Percentiles rank a stretch among this genome's conserved stretches.
phyloP scores from a whole-genome alignment of 2,888 invertebrate genomes.

The Micropterix aruncella region DNA sequence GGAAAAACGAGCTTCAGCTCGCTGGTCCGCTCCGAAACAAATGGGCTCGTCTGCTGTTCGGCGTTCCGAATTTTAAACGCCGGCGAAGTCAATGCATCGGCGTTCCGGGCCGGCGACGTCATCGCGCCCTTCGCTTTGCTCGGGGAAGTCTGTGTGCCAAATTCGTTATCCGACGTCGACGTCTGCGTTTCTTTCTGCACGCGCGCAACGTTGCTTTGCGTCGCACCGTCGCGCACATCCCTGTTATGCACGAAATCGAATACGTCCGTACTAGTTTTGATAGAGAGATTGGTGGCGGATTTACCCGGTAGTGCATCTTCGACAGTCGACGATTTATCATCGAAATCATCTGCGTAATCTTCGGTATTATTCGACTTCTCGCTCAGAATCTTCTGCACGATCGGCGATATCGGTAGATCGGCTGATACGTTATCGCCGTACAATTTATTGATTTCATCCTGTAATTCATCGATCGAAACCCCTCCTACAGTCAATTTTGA shows the following conservation, averaged over 20 bases:
- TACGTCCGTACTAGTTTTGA: slow-evolving; percentile 29
- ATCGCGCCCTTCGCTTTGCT: slow-evolving; percentile 29
- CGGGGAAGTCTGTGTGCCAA: slow-evolving; percentile 31
- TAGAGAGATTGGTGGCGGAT: slow-evolving; percentile 20
- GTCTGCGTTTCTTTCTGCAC: slow-evolving; percentile 34
- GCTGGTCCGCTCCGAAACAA: not conserved
- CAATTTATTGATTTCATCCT: slow-evolving; percentile 25
- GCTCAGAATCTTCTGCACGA: slow-evolving; percentile 27
- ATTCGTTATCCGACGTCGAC: slow-evolving; percentile 20
- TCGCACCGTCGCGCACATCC: slow-evolving; percentile 29
- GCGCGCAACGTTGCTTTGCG: slow-evolving; percentile 27
- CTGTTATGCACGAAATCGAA: slow-evolving; percentile 31
- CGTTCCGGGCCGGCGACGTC: slow-evolving; percentile 29
- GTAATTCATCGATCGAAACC: slow-evolving; percentile 27
- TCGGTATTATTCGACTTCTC: slow-evolving; percentile 15
- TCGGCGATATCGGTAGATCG: slow-evolving; percentile 24
- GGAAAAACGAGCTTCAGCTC: not conserved
- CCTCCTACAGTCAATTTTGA: slow-evolving; percentile 33
- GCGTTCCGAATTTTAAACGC: slow-evolving; percentile 22
- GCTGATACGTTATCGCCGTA: slow-evolving; percentile 23
- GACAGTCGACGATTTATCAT: slow-evolving; percentile 4
- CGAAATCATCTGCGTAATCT: not conserved
- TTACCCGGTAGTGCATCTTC: slow-evolving; percentile 19
- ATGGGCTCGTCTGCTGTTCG: slow-evolving; percentile 28
- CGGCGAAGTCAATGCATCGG: slow-evolving; percentile 31